phyloP scores from a whole-genome alignment of 2,113 vertebrate genomes.

The Saccopteryx bilineata region DNA sequence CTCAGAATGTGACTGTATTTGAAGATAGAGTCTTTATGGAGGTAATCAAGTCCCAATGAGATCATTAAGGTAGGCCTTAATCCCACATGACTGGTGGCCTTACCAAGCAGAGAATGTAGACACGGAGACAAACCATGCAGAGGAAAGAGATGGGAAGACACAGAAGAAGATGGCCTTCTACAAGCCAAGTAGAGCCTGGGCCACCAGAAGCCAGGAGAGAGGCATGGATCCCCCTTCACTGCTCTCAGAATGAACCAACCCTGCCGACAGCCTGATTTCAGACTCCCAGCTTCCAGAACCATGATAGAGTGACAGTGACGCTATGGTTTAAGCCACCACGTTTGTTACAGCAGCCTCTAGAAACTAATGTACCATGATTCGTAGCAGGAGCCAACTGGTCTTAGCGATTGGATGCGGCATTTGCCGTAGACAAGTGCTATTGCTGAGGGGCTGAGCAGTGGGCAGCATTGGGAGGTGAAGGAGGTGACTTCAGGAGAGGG shows the following conservation, averaged over 20 bases:
- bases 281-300: background rate
- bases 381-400: background rate
- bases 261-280: background rate
- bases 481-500: background rate
- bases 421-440: background rate
- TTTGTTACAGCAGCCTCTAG: fast-evolving
- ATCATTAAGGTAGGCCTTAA: background rate
- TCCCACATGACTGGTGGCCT: background rate
- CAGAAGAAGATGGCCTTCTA: background rate
- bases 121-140: background rate
- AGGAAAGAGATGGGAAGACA: background rate
- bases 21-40: background rate
- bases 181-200: fast-evolving
- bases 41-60: background rate
- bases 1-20: background rate
- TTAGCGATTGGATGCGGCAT: background rate
- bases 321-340: background rate
- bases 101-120: background rate
- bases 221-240: too few species aligned
- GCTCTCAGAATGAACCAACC: background rate
- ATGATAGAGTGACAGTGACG: background rate
- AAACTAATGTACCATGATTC: background rate
- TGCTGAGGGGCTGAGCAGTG: background rate
- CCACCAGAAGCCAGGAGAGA: background rate
- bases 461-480: background rate